These are phyloP conservation scores for Lutjanus erythropterus DNA, from an alignment of 2,113 vertebrate species.

Conservation along the genomic window DNA sequence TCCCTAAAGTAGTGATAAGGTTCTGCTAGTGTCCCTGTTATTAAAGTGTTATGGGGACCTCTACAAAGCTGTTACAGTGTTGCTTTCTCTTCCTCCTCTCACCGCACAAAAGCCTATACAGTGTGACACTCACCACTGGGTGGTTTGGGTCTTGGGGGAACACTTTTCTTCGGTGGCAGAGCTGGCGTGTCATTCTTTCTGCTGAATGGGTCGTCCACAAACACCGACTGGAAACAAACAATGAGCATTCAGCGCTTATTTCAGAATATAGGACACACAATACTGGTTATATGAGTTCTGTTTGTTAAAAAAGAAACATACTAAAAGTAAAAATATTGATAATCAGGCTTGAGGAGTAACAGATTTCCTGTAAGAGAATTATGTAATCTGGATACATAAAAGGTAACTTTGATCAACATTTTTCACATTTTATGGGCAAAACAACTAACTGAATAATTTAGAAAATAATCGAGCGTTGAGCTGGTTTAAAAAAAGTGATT, in stretches of 20 bases:
- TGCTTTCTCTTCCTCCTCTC: neutral
- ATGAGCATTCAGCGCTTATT: neutral
- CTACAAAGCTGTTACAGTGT: neutral
- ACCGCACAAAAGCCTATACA: neutral
- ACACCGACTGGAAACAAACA: slow-evolving; percentile 85
- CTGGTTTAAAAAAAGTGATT: no score
- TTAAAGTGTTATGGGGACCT: neutral
- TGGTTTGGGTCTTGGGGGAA: slow-evolving; percentile 94
- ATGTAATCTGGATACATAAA: no score
- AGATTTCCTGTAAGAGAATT: no score
- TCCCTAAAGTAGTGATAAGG: neutral
- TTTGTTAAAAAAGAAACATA: no score
- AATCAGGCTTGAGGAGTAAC: no score
- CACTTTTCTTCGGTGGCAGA: slow-evolving; percentile 94
- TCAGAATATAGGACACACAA: neutral
- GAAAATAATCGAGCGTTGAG: no score
- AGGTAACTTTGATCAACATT: no score
- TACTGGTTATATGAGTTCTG: neutral
- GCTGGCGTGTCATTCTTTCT: slow-evolving; percentile 94
- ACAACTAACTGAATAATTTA: no score
- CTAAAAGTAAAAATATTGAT: no score
- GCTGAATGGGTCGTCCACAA: slow-evolving; percentile 94
- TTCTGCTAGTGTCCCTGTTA: neutral
- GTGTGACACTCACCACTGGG: slow-evolving; percentile 91
- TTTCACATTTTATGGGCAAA: no score